Conservation (phyloP, 2,797 vertebrate genomes). For the Peromyscus aztecus region DNA sequence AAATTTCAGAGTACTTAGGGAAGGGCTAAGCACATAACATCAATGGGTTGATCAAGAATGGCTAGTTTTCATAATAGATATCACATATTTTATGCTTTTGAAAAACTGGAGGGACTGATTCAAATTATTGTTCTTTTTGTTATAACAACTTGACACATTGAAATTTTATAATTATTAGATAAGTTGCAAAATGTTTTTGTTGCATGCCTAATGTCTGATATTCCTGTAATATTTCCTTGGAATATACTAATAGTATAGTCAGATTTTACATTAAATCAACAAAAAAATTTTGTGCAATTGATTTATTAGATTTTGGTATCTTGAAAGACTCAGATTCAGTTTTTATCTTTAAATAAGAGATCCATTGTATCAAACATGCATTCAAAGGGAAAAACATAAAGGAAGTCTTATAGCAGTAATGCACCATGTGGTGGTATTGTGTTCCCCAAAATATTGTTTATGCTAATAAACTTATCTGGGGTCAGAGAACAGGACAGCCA, state of each 20-base stretch:
- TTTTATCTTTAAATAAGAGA: neutral
- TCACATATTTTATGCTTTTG: neutral
- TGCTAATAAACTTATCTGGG: no score
- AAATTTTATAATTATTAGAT: neutral
- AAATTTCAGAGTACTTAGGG: neutral
- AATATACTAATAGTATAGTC: neutral
- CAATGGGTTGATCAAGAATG: neutral
- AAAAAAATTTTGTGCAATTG: neutral
- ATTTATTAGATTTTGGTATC: neutral
- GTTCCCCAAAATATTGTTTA: no score
- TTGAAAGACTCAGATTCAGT: neutral
- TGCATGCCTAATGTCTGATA: neutral
- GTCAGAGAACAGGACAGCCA: no score
- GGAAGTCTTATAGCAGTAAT: neutral
- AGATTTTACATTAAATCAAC: neutral
- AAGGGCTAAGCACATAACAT: neutral
- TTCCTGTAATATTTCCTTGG: neutral
- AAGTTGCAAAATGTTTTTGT: neutral
- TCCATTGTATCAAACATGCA: neutral
- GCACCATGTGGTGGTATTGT: no score
- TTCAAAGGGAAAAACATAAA: neutral
- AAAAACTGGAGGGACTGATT: neutral
- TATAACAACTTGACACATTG: neutral
- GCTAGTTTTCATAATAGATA: neutral
- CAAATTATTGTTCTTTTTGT: neutral